These are phyloP conservation scores for Aleadryas rufinucha DNA, from an alignment of 2,113 vertebrate species.

Conservation along the genomic window DNA sequence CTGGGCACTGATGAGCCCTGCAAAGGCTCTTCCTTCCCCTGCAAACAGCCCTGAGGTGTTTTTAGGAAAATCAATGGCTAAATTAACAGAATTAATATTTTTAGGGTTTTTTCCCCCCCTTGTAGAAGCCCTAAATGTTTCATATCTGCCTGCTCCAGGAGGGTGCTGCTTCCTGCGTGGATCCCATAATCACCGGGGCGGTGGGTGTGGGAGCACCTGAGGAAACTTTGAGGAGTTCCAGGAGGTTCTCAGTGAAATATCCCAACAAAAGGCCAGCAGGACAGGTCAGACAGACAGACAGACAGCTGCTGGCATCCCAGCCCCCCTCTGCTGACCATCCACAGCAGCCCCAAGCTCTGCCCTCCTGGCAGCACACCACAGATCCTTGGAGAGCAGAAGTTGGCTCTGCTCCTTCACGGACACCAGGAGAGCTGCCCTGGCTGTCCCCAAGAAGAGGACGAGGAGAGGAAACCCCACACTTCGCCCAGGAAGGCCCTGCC, in stretches of 20 bases:
- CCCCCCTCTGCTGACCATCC: background rate
- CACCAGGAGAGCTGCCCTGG: background rate
- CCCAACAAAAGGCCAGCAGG: background rate
- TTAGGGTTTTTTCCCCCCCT: background rate
- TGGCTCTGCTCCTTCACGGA: background rate
- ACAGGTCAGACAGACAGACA: background rate
- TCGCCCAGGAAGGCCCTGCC: background rate
- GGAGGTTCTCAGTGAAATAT: background rate
- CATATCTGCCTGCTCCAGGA: background rate
- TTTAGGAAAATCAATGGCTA: background rate
- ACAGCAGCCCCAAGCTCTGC: background rate
- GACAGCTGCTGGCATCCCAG: background rate
- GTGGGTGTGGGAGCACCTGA: background rate
- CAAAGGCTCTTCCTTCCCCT: background rate
- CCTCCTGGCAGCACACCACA: background rate
- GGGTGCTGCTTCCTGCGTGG: background rate
- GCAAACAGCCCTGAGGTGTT: background rate
- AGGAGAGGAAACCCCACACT: background rate
- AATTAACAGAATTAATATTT: background rate
- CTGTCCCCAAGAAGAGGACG: rapidly evolving
- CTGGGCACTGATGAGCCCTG: background rate
- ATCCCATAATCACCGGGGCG: rapidly evolving
- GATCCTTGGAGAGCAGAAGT: background rate
- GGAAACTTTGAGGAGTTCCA: background rate
- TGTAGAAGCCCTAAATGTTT: background rate